phyloP scores from a whole-genome alignment of 2,797 vertebrate genomes.

The Pempheris klunzingeri region DNA sequence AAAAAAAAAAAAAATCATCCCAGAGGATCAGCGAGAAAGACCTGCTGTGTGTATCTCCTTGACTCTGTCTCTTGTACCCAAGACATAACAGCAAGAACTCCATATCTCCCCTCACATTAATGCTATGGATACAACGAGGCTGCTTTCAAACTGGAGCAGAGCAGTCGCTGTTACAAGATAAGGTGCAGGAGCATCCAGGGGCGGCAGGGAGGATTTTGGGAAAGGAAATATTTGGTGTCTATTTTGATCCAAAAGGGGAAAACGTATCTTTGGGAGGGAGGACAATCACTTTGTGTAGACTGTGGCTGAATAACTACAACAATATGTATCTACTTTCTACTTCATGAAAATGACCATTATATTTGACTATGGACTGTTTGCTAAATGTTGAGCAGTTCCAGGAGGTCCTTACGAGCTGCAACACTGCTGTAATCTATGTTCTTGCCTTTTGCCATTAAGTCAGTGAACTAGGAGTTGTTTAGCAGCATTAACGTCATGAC shows the following conservation, averaged over 20 bases:
- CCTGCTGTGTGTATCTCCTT: slow-evolving; percentile 63
- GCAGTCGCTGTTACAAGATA: slow-evolving; percentile 64
- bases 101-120: slow-evolving; percentile 78
- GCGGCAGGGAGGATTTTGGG: slow-evolving; percentile 30
- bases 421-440: not conserved
- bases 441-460: not conserved
- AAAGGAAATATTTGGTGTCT: slow-evolving; percentile 30
- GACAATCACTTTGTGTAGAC: not conserved
- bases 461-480: not conserved
- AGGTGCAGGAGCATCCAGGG: slow-evolving; percentile 56
- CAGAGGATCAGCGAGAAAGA: slow-evolving; percentile 67
- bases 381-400: not conserved
- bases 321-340: not conserved
- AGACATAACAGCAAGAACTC: slow-evolving; percentile 68
- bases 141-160: slow-evolving; percentile 70
- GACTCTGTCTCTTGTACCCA: slow-evolving; percentile 62
- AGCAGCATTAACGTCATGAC: not conserved
- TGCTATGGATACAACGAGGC: slow-evolving; percentile 72
- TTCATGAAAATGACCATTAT: not conserved
- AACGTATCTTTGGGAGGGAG: not conserved
- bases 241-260: slow-evolving; percentile 23
- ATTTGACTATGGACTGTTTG: not conserved
- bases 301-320: slow-evolving; percentile 6
- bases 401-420: not conserved
- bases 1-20: slow-evolving; percentile 60